phyloP scores from a whole-genome alignment of 2,888 invertebrate genomes.

The Drosophila demipolita region DNA sequence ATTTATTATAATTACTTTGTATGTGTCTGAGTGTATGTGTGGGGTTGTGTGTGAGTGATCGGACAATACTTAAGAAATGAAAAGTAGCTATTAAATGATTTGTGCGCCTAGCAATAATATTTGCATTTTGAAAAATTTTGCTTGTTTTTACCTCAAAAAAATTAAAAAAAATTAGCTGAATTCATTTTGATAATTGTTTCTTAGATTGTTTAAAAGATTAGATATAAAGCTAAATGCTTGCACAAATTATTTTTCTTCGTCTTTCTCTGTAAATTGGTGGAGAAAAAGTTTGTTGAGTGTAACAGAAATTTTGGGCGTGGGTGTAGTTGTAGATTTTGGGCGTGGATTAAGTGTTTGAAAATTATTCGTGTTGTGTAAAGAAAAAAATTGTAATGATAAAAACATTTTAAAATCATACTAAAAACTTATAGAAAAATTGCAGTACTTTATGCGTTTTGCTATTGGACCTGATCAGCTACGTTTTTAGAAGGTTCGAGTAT shows the following conservation, averaged over 20 bases:
- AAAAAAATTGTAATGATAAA: conserved; percentile 19
- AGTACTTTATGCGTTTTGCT: conserved; percentile 75
- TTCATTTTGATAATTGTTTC: conserved; percentile 31
- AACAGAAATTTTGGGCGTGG: conserved; percentile 38
- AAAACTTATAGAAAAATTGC: conserved; percentile 32
- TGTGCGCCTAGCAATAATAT: conserved; percentile 73
- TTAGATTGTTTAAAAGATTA: conserved; percentile 44
- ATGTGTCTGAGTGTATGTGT: conserved; percentile 4
- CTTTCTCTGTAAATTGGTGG: conserved; percentile 74
- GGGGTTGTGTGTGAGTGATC: conserved; percentile 1
- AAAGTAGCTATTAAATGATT: conserved; percentile 33
- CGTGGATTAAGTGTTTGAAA: conserved; percentile 18
- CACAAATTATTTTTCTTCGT: conserved; percentile 70
- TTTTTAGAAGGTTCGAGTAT: conserved; percentile 23
- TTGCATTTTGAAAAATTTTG: conserved; percentile 41
- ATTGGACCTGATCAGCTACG: conserved; percentile 20
- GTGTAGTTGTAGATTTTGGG: neutral
- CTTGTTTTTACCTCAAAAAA: conserved; percentile 64
- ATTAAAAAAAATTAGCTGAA: conserved; percentile 29
- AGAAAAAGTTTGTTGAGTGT: conserved; percentile 60
- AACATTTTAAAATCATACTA: conserved; percentile 32
- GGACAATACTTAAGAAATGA: conserved; percentile 12
- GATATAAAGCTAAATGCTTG: conserved; percentile 53
- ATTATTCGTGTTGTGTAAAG: conserved; percentile 15
- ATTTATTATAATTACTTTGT: conserved; percentile 4